Percentiles rank a stretch among this genome's conserved stretches.
Conservation (phyloP, 2,113 vertebrate species). For the Hassar affinis region DNA sequence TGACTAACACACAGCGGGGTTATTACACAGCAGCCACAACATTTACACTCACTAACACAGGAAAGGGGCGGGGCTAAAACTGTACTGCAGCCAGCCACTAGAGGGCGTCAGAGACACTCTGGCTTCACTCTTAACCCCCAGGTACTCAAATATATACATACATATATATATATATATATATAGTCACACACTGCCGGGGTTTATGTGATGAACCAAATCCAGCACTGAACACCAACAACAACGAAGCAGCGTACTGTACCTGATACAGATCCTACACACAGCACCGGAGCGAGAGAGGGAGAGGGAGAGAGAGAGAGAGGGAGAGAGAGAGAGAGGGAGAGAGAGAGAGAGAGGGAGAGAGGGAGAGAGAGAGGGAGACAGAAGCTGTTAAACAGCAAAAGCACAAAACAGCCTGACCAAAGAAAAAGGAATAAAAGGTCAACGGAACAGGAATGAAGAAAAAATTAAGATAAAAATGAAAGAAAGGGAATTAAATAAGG, state of each 20-base stretch:
- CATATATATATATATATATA: too few species aligned
- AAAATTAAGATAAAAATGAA: background rate
- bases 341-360: background rate
- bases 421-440: background rate
- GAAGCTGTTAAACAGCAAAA: slow-evolving; percentile 55
- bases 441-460: background rate
- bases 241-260: slow-evolving; percentile 70
- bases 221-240: background rate
- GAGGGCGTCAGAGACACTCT: background rate
- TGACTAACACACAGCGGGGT: background rate
- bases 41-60: background rate
- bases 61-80: background rate
- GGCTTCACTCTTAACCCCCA: background rate
- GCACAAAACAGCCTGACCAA: background rate
- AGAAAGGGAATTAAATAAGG: background rate
- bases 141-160: too few species aligned
- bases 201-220: background rate
- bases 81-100: background rate
- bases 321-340: slow-evolving; percentile 38
- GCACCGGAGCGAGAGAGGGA: slow-evolving; percentile 52
- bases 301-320: slow-evolving; percentile 51
- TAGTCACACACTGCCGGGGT: background rate
- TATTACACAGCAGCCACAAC: too few species aligned
- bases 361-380: slow-evolving; percentile 3
- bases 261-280: slow-evolving; percentile 85